A percentile compares a stretch with the other conserved stretches of the same genome.
Conservation (phyloP, 2,888 invertebrate genomes). For the Allygus modestus region DNA sequence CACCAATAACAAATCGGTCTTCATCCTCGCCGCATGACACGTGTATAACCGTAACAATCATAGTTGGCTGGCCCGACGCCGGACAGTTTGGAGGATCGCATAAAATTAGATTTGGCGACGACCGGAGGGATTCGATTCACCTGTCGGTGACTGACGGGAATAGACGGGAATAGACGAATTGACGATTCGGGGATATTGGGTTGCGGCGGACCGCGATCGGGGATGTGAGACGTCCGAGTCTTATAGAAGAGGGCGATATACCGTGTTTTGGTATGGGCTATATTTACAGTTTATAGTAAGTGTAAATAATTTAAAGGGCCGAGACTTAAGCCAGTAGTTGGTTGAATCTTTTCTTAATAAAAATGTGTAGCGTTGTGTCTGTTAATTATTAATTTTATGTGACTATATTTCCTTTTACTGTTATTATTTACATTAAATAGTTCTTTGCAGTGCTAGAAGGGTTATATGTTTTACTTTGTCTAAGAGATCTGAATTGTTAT, state of each 20-base stretch:
- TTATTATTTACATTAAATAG: too few species aligned
- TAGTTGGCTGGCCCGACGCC: slow-evolving; percentile 4
- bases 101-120: slow-evolving; percentile 62
- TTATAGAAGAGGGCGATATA: not conserved
- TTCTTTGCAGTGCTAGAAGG: too few species aligned
- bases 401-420: too few species aligned
- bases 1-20: slow-evolving; percentile 48
- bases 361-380: too few species aligned
- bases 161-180: slow-evolving; percentile 28
- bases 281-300: too few species aligned
- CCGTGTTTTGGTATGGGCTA: too few species aligned
- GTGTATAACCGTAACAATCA: slow-evolving; percentile 29
- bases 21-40: not conserved
- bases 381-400: too few species aligned
- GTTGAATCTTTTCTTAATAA: too few species aligned
- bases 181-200: slow-evolving; percentile 23
- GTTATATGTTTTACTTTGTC: too few species aligned
- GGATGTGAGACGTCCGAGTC: not conserved
- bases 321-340: too few species aligned
- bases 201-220: not conserved
- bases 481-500: too few species aligned
- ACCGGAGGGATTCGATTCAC: slow-evolving; percentile 55
- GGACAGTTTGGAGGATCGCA: slow-evolving; percentile 9
- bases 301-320: too few species aligned
- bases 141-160: slow-evolving; percentile 44